Percentiles rank a stretch among this genome's conserved stretches.
phyloP scores from a whole-genome alignment of 2,797 vertebrate species.

The Threskiornis aethiopicus region DNA sequence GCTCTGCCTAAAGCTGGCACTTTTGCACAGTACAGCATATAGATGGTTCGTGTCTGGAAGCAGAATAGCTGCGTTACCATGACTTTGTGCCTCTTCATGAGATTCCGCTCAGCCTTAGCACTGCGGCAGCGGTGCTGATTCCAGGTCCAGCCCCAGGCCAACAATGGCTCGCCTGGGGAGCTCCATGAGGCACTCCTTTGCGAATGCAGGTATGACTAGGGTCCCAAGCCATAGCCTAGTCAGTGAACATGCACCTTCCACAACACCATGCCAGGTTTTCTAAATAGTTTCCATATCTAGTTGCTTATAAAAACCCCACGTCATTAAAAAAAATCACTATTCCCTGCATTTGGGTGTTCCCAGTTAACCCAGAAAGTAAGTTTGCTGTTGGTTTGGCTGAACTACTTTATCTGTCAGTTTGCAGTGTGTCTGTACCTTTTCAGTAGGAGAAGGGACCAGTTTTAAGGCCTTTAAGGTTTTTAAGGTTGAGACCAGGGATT shows the following conservation, averaged over 20 bases:
- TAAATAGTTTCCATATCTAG: background rate
- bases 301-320: fast-evolving
- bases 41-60: background rate
- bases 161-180: no score
- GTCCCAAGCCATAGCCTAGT: background rate
- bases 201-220: background rate
- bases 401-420: background rate
- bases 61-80: background rate
- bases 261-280: no score
- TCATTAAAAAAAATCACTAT: background rate
- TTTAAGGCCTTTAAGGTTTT: background rate
- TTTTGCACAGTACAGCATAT: background rate
- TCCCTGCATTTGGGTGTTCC: background rate
- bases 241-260: background rate
- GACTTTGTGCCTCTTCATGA: background rate
- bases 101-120: background rate
- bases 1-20: background rate
- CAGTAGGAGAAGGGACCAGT: background rate
- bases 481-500: background rate
- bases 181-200: background rate
- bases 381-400: background rate
- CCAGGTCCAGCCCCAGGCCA: no score
- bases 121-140: no score
- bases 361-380: background rate
- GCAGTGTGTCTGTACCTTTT: background rate